Evolutionary conservation across 2,797 vertebrate species (phyloP), one percentile per base, ranked within the genome.

Genomic region (Rhyacichthys aspro): DNA sequence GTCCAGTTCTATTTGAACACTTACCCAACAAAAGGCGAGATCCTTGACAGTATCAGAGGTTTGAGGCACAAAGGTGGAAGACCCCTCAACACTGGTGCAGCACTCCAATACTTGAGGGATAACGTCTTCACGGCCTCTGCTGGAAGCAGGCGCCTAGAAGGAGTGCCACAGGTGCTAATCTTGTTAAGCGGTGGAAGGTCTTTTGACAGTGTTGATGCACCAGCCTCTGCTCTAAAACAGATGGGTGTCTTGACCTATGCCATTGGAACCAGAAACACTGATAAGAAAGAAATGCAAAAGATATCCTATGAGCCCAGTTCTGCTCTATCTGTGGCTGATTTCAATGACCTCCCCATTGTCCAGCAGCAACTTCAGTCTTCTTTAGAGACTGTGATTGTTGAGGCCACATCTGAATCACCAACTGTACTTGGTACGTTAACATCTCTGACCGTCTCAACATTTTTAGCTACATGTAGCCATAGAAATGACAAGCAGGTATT

Each of bases 101-200:
- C 85, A 23, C 69, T 85, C 45, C 72, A 74, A 7, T 74, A 72
- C 36, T 50, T 85, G 17, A 77, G 57, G 44, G 58, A 76, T 81
- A 44, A 93, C 90, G 67, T 83, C 71, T 94, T 95, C 63, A 92
- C 89, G 34, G 81, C 82, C 41, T 90, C 93, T 0, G 82, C 92
- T 0, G 94, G 94, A 15, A 94, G 94, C 69, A 90, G 94, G n/a
- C 90, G 90, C 1, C 90, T 89, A 11, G 90, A 94, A 59, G 91
- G 91, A 15, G 75, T 76, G 36, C 63, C 70, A 23, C 86, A 88
- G 57, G 7, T 82, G 9, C 8, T 84, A 11, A 56, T 85, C 9
- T 9, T 85, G 44, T 28, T 85, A 48, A 94, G 88, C 0, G 90
- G 92, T 0, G 93, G 91, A 70, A 82, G 67, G 18, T 95, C 93